Evolutionary conservation across 2,888 invertebrate genomes (phyloP).

Genomic region (Fragum whitleyi): DNA sequence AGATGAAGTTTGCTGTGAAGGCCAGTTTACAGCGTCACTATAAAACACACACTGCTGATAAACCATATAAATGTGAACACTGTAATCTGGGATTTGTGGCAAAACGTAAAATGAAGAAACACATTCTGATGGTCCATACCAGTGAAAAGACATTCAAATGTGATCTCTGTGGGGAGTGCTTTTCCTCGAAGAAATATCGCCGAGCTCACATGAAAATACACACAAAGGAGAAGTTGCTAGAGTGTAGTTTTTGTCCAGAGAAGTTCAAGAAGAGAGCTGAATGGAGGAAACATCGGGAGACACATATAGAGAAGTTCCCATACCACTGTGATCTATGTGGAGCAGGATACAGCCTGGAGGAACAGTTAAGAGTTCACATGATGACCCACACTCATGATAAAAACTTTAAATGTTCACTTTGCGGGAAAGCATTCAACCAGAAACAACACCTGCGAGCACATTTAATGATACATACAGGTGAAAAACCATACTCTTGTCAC

Average conservation of each 20-base stretch:
- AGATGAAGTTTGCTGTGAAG: constrained; percentile 22
- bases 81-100: constrained; percentile 25
- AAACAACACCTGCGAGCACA: constrained; percentile 21
- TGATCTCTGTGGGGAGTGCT: constrained; percentile 54
- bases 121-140: constrained; percentile 33
- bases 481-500: constrained; percentile 18
- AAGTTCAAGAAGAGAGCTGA: constrained; percentile 1
- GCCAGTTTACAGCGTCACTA: constrained; percentile 16
- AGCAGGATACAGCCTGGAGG: constrained; percentile 16
- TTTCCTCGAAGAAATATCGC: constrained; percentile 40
- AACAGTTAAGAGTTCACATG: constrained; percentile 19
- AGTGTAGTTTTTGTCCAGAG: constrained; percentile 11
- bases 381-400: constrained; percentile 15
- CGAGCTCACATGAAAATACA: constrained; percentile 49
- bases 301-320: constrained; percentile 27
- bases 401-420: constrained; percentile 21
- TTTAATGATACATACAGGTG: constrained; percentile 26
- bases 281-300: constrained; percentile 22
- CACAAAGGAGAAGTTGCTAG: constrained; percentile 8
- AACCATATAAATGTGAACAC: constrained; percentile 26
- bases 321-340: constrained; percentile 36
- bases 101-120: constrained; percentile 22
- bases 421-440: constrained; percentile 27
- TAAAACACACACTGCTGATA: constrained; percentile 22
- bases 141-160: constrained; percentile 55